Base-by-base conservation (phyloP, 2,797 vertebrate genomes). In the Chaunax sp. region DNA sequence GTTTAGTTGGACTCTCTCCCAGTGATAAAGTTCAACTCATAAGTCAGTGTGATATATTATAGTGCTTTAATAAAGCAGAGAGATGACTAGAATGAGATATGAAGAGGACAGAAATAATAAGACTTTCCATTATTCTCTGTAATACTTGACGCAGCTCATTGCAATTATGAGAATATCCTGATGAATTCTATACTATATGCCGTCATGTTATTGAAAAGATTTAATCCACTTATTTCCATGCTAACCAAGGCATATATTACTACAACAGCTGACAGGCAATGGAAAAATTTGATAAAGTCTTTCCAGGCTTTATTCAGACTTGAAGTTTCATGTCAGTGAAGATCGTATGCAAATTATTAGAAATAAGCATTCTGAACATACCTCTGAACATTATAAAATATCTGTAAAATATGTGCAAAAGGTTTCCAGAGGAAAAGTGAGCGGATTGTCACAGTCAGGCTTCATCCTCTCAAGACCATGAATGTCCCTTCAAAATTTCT, bases 171-270 rank as follows among this genome's bases (percentile, higher is more conserved):
- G 37, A 56, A 68, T 64, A 61, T 76, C 46, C 35, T 60, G 33
- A 66, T 55, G 60, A 68, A 65, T 33, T 52, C 51, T 61, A 22
- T 15, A 43, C 18, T 64, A 71, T 65, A 77, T 30, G 56, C 14
- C 56, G 45, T 26, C 9, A 54, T 38, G 5, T 64, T 64, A 72
- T 67, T 73, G 71, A 68, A 59, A 60, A 46, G 19, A 14, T 26
- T 68, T 38, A 58, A 20, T 64, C 20, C 71, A 69, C 26, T 46
- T 61, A 58, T 82, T 80, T 74, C 53, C 20, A 69, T 80, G 66
- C 64, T 53, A 79, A 84, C 43, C 38, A 71, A 69, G 62, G 51
- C 16, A 7, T 46, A 44, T 16, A 65, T 49, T 51, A 60, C 46
- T 28, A 20, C 52, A 68, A 63, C 67, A 62, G 64, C 46, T 44